Conservation (phyloP, 1,140 invertebrate genomes). For the Magallana gigas region DNA sequence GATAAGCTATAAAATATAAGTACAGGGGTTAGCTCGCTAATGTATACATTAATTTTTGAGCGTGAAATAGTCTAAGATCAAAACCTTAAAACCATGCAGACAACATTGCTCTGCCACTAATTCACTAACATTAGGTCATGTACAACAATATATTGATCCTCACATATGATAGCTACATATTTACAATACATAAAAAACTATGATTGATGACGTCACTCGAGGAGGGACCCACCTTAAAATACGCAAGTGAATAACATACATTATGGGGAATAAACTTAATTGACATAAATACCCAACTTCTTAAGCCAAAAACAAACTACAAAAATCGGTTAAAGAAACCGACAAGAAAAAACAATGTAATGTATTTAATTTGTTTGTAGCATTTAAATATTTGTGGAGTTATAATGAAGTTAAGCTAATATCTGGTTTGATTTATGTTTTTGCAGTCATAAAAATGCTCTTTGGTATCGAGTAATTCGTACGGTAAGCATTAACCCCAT, state of each 20-base stretch:
- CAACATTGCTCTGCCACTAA: too few species aligned
- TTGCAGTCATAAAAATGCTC: constrained; percentile 14
- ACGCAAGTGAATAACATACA: background rate
- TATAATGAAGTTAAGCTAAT: constrained; percentile 7
- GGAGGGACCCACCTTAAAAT: too few species aligned
- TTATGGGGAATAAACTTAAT: background rate
- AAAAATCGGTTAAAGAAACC: constrained; percentile 11
- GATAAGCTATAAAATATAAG: too few species aligned
- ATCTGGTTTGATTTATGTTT: background rate
- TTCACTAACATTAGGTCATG: background rate
- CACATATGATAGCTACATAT: background rate
- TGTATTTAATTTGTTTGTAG: constrained; percentile 6
- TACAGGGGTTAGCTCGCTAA: too few species aligned
- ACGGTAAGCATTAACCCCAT: background rate
- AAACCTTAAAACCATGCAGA: too few species aligned
- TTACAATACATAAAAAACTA: background rate
- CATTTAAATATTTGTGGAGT: constrained; percentile 17
- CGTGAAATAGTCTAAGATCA: too few species aligned
- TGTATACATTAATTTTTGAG: too few species aligned
- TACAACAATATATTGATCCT: background rate
- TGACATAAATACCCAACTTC: constrained; percentile 3
- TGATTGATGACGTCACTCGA: too few species aligned
- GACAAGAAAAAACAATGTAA: constrained; percentile 14
- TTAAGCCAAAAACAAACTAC: background rate
- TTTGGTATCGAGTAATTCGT: background rate